These are phyloP conservation scores for Sepioteuthis lessoniana DNA, from an alignment of 2,888 invertebrate species.

Conservation along the genomic window DNA sequence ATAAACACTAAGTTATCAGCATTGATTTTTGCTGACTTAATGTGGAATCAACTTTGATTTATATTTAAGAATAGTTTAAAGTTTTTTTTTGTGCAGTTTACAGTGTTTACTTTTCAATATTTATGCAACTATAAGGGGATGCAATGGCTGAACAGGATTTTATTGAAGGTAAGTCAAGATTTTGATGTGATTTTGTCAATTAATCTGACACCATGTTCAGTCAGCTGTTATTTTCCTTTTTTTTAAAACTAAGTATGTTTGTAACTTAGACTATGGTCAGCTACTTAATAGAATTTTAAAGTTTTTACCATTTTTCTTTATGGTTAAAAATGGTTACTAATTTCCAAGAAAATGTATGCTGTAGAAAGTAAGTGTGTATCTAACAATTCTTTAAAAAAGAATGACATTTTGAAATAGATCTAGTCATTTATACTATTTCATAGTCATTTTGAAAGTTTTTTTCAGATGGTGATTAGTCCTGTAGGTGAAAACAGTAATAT, in stretches of 20 bases:
- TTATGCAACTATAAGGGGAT: conserved; percentile 5
- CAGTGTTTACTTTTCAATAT: not conserved
- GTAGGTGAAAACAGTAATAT: not conserved
- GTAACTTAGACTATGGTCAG: too few relatives aligned
- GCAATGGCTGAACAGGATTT: not conserved
- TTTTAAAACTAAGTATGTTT: too few relatives aligned
- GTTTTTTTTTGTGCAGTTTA: not conserved
- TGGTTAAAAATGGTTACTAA: not conserved
- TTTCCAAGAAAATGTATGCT: not conserved
- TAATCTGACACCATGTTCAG: not conserved
- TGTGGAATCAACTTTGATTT: not conserved
- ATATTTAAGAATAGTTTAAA: not conserved
- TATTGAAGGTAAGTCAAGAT: conserved; percentile 20
- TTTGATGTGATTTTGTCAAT: not conserved
- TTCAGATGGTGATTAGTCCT: not conserved
- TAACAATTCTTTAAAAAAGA: not conserved
- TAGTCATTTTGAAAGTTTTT: not conserved
- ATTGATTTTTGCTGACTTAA: not conserved
- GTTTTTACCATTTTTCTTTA: not conserved
- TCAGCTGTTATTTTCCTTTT: not conserved
- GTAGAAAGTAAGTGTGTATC: not conserved
- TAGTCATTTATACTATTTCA: not conserved
- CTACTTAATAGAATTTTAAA: too few relatives aligned
- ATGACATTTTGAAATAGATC: not conserved
- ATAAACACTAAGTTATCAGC: not conserved